Base-by-base conservation (phyloP, 2,797 vertebrate species). In the Dallia pectoralis region DNA sequence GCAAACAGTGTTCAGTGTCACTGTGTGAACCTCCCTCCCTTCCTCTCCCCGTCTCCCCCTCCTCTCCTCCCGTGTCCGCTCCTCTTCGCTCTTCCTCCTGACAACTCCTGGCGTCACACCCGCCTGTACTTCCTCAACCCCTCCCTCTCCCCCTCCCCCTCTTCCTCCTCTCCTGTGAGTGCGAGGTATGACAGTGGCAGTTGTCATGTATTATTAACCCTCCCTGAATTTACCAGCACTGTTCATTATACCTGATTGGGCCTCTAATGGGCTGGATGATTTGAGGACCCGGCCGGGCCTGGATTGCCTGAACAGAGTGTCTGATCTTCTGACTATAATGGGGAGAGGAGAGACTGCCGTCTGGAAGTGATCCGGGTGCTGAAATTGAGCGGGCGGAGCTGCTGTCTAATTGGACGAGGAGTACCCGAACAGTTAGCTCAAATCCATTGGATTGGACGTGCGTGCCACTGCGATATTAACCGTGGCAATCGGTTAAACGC, bases 181-280 rank as follows among this genome's bases (percentile, higher is more conserved):
- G 32, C 81, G 72, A 81, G 66, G 78, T 84, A 88, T 85, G 88
- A 90, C 86, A 91, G 86, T 86, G 74, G 89, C 86, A 91, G 86
- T 85, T 74, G 74, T 77, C 70, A 84, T 93, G 87, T 93, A 93
- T 93, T 85, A 92, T 93, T 92, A 88, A 93, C 91, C 83, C 76
- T 66, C 81, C 71, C 80, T 15, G 78, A 84, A 85, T 84, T 87
- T 80, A 79, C 88, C 7, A 82, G 80, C 33, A 15, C 29, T 74
- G 82, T 92, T 92, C 89, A 89, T 92, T 92, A 92, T 87, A 88
- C 83, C 80, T 87, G 87, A 87, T 85, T 91, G 86, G 85, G 84
- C 90, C 85, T 81, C 81, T 93, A 92, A 93, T 91, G 88, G 90
- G 88, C 83, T 84, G 86, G 86, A 79, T 88, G 77, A 77, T 89